Percentiles rank a stretch among this genome's conserved stretches.
Conservation (phyloP, 1,140 invertebrate genomes). For the Drusus annulatus region DNA sequence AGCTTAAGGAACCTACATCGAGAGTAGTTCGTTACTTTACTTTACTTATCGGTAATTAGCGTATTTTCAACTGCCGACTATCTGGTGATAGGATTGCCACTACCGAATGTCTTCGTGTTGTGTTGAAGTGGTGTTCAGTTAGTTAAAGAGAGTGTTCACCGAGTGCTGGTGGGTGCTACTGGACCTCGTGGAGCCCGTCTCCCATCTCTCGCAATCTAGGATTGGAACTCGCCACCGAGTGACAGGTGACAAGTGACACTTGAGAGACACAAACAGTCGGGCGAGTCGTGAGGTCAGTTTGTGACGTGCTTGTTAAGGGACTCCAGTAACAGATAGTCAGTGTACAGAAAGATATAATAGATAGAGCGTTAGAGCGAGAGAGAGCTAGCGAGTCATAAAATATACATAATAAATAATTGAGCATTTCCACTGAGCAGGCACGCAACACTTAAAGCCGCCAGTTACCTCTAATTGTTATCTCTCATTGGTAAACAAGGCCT, state of each 20-base stretch:
- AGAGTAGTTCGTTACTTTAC: too few relatives aligned
- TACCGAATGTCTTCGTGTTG: conserved; percentile 48
- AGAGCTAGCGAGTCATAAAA: conserved; percentile 57
- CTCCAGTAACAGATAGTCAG: conserved; percentile 58
- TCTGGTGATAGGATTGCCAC: background rate
- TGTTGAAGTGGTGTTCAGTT: conserved; percentile 59
- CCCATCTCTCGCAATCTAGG: background rate
- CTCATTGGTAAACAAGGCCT: background rate
- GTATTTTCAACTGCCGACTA: too few relatives aligned
- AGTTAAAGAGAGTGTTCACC: conserved; percentile 68
- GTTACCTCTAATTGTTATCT: conserved; percentile 60
- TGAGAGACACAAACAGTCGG: background rate
- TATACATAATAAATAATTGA: conserved; percentile 64
- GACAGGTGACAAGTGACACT: too few relatives aligned
- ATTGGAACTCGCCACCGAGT: conserved; percentile 1
- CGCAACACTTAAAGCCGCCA: conserved; percentile 74
- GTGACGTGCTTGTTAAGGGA: conserved; percentile 43
- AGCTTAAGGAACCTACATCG: background rate
- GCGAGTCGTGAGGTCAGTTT: conserved; percentile 15
- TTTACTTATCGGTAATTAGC: too few relatives aligned
- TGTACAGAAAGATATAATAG: conserved; percentile 59
- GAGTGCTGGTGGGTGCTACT: conserved; percentile 67
- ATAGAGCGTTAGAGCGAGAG: conserved; percentile 58
- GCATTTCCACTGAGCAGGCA: conserved; percentile 74
- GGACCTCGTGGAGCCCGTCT: conserved; percentile 41